A percentile compares a stretch with the other conserved stretches of the same genome.
Evolutionary conservation across 1,140 invertebrate species (phyloP).

Genomic region (Anastrepha ludens): DNA sequence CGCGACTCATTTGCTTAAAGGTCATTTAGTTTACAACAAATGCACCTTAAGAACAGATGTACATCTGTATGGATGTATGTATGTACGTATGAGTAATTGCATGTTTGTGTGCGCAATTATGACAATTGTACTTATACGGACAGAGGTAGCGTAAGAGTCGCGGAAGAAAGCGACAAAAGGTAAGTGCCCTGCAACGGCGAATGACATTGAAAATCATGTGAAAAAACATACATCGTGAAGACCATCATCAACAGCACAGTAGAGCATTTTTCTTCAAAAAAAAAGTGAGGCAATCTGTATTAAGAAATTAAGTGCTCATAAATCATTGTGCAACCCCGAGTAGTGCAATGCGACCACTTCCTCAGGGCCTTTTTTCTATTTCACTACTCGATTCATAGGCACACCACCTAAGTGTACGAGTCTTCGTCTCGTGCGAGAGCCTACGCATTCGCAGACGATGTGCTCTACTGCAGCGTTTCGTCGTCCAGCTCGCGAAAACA

Average conservation of each 20-base stretch:
- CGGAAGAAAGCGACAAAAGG: slow-evolving; percentile 53
- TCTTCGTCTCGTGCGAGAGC: too few relatives aligned
- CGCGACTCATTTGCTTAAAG: background rate
- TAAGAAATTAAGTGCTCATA: too few relatives aligned
- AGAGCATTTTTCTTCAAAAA: too few relatives aligned
- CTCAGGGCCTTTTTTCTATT: too few relatives aligned
- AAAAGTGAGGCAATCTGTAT: too few relatives aligned
- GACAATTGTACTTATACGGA: background rate
- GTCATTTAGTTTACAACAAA: background rate
- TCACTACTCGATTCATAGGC: too few relatives aligned
- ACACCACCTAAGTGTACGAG: too few relatives aligned
- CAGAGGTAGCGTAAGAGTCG: background rate
- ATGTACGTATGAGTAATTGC: background rate
- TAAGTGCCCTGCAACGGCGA: slow-evolving; percentile 54
- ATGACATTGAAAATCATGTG: slow-evolving; percentile 57
- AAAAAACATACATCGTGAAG: background rate
- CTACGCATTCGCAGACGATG: too few relatives aligned
- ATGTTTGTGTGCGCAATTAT: slow-evolving; percentile 15
- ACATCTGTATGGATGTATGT: background rate
- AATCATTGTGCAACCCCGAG: too few relatives aligned
- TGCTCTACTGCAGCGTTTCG: too few relatives aligned
- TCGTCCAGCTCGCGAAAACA: too few relatives aligned
- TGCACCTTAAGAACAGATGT: background rate
- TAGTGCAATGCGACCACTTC: too few relatives aligned
- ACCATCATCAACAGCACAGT: background rate